Evolutionary conservation across 2,797 vertebrate genomes (phyloP).

Genomic region (Eleutherodactylus coqui): DNA sequence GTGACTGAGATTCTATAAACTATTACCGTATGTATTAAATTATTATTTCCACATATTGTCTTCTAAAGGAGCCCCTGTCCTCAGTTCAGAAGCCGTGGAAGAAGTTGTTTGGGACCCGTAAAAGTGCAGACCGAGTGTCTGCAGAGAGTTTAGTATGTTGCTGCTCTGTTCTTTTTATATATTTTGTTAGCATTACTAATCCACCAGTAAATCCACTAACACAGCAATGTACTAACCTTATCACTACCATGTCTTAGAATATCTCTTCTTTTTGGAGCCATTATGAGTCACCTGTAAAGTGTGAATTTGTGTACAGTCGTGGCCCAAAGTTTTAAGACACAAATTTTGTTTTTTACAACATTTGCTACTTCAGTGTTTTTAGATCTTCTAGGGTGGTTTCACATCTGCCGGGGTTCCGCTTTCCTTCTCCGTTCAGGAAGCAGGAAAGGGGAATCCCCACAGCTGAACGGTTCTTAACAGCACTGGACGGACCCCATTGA

Average conservation of each 20-base stretch:
- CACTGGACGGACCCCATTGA: too few species aligned
- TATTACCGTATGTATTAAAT: too few species aligned
- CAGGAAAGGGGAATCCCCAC: too few species aligned
- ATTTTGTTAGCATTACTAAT: slow-evolving; percentile 36
- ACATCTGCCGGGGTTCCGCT: too few species aligned
- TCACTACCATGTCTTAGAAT: not conserved
- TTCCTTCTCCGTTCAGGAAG: too few species aligned
- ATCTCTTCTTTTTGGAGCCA: too few species aligned
- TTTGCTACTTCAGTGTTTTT: too few species aligned
- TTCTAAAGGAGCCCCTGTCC: slow-evolving; percentile 74
- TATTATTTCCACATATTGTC: slow-evolving; percentile 21
- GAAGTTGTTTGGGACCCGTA: slow-evolving; percentile 85
- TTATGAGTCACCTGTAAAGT: not conserved
- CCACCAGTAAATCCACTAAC: slow-evolving; percentile 22
- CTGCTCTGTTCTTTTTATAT: slow-evolving; percentile 18
- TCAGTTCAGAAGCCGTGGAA: slow-evolving; percentile 81
- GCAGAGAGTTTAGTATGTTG: slow-evolving; percentile 81
- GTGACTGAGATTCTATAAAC: not conserved
- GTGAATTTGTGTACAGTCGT: too few species aligned
- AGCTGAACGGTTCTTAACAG: too few species aligned
- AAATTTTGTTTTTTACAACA: too few species aligned
- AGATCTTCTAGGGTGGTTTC: too few species aligned
- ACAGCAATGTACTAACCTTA: not conserved
- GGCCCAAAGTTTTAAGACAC: too few species aligned
- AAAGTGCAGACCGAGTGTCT: slow-evolving; percentile 80